Base-by-base conservation (phyloP, 2,797 vertebrate genomes). In the Anguilla megastoma region DNA sequence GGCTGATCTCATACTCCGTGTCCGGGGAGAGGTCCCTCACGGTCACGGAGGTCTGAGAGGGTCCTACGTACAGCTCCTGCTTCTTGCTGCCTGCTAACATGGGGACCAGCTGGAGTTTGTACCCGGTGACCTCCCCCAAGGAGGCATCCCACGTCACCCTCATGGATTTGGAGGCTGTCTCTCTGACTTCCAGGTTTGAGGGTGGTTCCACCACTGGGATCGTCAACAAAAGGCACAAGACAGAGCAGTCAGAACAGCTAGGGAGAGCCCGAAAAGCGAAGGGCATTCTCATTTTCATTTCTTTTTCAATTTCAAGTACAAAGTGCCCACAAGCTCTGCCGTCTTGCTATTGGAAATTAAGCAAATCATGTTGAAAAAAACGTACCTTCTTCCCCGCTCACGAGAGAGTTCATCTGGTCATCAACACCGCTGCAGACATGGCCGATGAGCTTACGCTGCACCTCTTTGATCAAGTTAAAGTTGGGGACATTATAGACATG, bases 381-480 rank as follows among this genome's bases (percentile, higher is more conserved):
- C 95, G 95, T 89, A 99, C 98, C 97, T 98, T 99, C 98, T 84
- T 98, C 97, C 89, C 98, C 98, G 87, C 98, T 98, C 92, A 96
- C 94, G 5, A 98, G 89, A n/a, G 96, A 94, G 90, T 92, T 96
- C 24, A 99, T 93, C 5, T 99, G 98, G 45, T 98, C 97, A 2
- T 98, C 98, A 0, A 99, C 97, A 1, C 96, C 96, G 0, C 96
- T 95, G 90, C 98, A 99, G 92, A 99, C 95, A 91, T 97, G 96
- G 30, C 93, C 91, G 80, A 98, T 96, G 41, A 99, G 95, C 87
- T 97, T 93, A 86, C 93, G 97, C 93, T 99, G 98, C 89, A 99
- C 95, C 0, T 91, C 94, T 91, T 94, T 96, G 92, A 99, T 98
- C 27, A 91, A 87, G 90, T 97, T 95, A 85, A 98, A 99, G 93